Evolutionary conservation across 2,797 vertebrate genomes (phyloP).

Genomic region (Argya squamiceps): DNA sequence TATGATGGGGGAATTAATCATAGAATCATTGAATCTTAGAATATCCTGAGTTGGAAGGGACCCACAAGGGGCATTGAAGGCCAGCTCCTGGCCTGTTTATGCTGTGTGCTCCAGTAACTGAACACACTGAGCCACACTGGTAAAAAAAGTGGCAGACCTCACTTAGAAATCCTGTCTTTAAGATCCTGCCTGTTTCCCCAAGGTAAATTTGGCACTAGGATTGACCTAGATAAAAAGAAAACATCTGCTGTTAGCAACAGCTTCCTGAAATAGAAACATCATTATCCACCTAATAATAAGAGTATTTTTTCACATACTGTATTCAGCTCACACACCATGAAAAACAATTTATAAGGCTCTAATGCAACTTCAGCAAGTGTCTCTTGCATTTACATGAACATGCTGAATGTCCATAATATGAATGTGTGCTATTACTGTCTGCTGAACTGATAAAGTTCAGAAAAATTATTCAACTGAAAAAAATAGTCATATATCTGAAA

Average conservation of each 20-base stretch:
- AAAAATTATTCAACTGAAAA: conserved; percentile 17
- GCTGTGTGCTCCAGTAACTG: background rate
- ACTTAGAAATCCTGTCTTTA: background rate
- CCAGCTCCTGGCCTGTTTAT: background rate
- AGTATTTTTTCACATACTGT: background rate
- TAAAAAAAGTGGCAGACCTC: background rate
- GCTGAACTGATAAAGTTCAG: conserved; percentile 26
- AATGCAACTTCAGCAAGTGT: background rate
- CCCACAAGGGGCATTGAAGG: background rate
- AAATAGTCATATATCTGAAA: background rate
- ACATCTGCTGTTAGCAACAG: background rate
- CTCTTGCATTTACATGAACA: background rate
- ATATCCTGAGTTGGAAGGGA: background rate
- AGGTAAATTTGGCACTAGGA: background rate
- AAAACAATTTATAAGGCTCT: conserved; percentile 11
- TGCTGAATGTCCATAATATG: background rate
- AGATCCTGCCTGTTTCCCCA: background rate
- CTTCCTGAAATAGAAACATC: conserved; percentile 2
- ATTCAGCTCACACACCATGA: background rate
- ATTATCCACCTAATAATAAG: background rate
- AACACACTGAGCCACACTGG: background rate
- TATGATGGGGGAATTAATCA: background rate
- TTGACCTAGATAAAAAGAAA: conserved; percentile 16
- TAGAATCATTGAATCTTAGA: background rate
- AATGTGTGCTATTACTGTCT: background rate